These are phyloP conservation scores for Alca torda DNA, from an alignment of 2,797 vertebrate genomes.

Conservation along the genomic window DNA sequence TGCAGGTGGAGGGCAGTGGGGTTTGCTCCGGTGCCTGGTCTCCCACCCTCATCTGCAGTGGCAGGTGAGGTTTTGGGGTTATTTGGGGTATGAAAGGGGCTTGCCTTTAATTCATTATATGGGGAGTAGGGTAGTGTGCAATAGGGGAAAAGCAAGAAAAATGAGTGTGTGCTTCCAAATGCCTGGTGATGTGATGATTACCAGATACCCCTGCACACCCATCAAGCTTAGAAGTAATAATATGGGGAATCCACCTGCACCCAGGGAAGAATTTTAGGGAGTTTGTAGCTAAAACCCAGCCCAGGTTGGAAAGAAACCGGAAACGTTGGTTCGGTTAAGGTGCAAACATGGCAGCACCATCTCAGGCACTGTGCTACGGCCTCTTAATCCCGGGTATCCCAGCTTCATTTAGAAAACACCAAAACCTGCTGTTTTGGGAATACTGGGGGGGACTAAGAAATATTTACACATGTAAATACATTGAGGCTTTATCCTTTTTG, in stretches of 20 bases:
- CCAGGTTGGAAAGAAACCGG: background rate
- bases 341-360: fast-evolving
- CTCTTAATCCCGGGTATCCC: fast-evolving
- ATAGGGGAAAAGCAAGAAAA: background rate
- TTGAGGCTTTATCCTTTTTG: fast-evolving
- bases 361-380: fast-evolving
- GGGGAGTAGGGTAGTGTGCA: fast-evolving
- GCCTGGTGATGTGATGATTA: fast-evolving
- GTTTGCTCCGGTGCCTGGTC: background rate
- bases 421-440: background rate
- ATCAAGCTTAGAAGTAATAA: background rate
- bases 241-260: background rate
- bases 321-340: fast-evolving
- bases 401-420: background rate
- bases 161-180: fast-evolving
- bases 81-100: background rate
- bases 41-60: background rate
- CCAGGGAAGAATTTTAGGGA: background rate
- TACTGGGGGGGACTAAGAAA: fast-evolving
- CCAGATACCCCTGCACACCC: fast-evolving
- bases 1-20: background rate
- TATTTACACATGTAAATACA: fast-evolving
- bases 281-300: background rate
- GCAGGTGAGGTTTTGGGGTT: background rate
- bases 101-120: background rate